Evolutionary conservation across 35 echinoderm and acorn worm genomes (phyloP), one percentile per base, ranked within the genome.

Genomic region (Lytechinus variegatus): DNA sequence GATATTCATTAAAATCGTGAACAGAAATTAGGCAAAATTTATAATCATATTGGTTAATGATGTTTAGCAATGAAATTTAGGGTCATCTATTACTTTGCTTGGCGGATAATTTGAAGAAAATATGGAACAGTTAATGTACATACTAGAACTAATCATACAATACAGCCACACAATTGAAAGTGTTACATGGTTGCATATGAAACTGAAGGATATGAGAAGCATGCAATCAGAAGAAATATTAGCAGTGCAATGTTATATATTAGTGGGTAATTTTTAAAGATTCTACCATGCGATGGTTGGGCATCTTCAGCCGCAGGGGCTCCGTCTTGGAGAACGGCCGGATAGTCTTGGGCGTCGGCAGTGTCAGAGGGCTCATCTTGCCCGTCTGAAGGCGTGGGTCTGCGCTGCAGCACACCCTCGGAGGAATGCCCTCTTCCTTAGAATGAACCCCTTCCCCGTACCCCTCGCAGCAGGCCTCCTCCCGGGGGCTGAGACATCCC

Each of bases 271-370:
- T 16, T 79, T 6, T 79, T 16, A 79, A 24, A n/a, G 8, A 79
- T 4, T 53, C 86, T 99, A 99, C 98, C 98, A 96, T 99, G 28
- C 97, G 94, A 86, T 97, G 95, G 95, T 99, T 97, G 21, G 98
- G 96, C 44, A 97, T 97, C 94, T 97, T 96, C 52, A 97, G 96
- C 54, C 98, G 79, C 71, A 99, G 94, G 96, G 92, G 98, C 72
- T 97, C 97, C 89, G 52, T 97, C 95, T 99, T 95, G 90, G 95
- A 96, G 96, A 99, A 99, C 24, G 98, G 98, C 53, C 97, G 96
- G 56, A 99, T 97, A 54, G 97, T 99, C 94, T 99, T 99, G 60
- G 98, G 97, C 27, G 97, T 97, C 27, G 98, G 98, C 19, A 99
- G 91, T 9, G 97, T 95, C 58, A 99, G 86, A 9, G 98, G 97